Conservation (phyloP, 1,140 invertebrate species). For the Platyscapa corneri region DNA sequence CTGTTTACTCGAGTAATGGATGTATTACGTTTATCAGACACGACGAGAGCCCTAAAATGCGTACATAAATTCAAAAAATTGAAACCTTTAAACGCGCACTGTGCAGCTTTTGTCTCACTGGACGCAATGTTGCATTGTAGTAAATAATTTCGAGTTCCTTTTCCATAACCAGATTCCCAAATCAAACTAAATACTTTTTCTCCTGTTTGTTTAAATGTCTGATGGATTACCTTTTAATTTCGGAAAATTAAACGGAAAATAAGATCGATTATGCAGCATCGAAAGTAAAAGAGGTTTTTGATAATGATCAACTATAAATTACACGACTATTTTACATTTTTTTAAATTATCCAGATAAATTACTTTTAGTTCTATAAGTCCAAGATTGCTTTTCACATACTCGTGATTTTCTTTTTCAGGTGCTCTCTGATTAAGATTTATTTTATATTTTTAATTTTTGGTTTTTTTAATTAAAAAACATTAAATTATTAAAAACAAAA, state of each 20-base stretch:
- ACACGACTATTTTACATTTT: no score
- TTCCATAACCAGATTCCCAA: neutral
- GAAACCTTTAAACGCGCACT: neutral
- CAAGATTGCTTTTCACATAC: no score
- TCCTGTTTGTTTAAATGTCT: neutral
- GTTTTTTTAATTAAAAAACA: no score
- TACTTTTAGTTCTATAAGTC: no score
- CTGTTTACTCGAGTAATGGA: slow-evolving; percentile 24
- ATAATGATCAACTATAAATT: no score
- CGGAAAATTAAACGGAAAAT: neutral
- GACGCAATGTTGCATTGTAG: neutral
- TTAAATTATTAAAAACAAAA: no score
- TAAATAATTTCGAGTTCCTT: neutral
- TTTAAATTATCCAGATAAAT: no score
- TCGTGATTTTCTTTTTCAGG: neutral
- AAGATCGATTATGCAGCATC: neutral
- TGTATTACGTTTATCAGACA: slow-evolving; percentile 34
- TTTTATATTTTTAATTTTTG: no score
- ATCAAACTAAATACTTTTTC: neutral
- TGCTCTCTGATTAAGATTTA: no score
- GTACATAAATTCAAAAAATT: neutral
- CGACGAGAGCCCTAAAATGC: neutral
- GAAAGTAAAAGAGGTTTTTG: neutral
- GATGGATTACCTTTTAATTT: neutral
- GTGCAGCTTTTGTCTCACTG: neutral